Evolutionary conservation across 2,888 invertebrate species (phyloP), one percentile per base, ranked within the genome.

Genomic region (Daptonema setosum): DNA sequence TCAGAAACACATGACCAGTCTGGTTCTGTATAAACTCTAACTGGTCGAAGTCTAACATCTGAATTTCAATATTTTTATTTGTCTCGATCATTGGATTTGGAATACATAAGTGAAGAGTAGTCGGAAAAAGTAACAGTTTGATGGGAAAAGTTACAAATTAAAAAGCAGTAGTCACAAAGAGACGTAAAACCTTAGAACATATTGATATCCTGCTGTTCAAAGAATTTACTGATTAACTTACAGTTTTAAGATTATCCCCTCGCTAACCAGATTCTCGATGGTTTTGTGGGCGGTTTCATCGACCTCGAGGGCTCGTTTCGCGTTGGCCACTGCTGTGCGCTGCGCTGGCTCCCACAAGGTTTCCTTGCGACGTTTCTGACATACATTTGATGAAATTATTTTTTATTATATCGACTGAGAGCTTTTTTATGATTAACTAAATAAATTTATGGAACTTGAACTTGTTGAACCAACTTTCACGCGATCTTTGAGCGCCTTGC

Each of bases 301-400:
- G 59, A 66, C 65, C 50, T 72, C 80, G 57, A 87, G 72, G 64
- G 81, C 78, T 65, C 83, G 80, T 55, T 79, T 79, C 17, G 83
- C 82, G 64, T 83, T 82, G 2, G 90, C 87, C 25, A 83, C 72
- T 0, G 82, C 80, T 28, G 77, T 75, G 70, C 88, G 84, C 63
- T 90, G 85, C 17, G 78, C 76, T 41, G 82, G 80, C 71, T 88
- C 87, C 87, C 90, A 95, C 25, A 77, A 68, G 64, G 83, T 83
- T 63, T 83, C 80, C 67, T 84, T 84, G 3, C 83, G 78, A 62
- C 85, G 82, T 60, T 80, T 81, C 60, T 80, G 78, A 56, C 60
- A 41, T 25, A 35, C 17, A 35, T 17, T n/a, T n/a, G n/a, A n/a
- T n/a, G n/a, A n/a, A n/a, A n/a, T n/a, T 17, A 11, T 35, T 35